Evolutionary conservation across 2,113 vertebrate species (phyloP), one percentile per base, ranked within the genome.

Genomic region (Terrapene triunguis): DNA sequence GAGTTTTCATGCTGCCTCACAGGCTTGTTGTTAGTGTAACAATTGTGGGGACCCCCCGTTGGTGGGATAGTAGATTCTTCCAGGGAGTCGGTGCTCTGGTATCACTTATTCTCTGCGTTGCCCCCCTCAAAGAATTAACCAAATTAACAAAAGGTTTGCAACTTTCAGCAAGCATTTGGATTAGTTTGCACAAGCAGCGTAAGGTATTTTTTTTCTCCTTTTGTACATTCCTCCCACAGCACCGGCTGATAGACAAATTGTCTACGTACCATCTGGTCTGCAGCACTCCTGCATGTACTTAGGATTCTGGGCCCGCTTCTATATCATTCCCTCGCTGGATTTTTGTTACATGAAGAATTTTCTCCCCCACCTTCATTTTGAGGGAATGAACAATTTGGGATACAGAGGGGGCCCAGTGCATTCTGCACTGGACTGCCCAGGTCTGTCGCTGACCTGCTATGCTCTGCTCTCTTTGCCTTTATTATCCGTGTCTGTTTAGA

Each of bases 1-100:
- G 79, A 35, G 94, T 85, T 93, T 93, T 98, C 44, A 55, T 76
- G 80, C 54, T 92, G 93, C 85, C 92, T 65, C 80, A 44, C 3
- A 14, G 84, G 65, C 76, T 6, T 1, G 0, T 55, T 35, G 57
- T 16, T 72, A 72, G 65, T 38, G 5, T 74, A 79, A 14, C 5
- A 69, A 57, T 29, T 57, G 69, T 27, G 82, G 80, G 80, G 93
- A 93, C 95, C 38, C 93, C 74, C 22, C 84, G n/a, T 85, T 84
- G 85, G 59, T 96, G 87, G 94, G 88, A 95, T 92, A 8, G 22
- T 35, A 84, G 72, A 44, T 50, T 81, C 83, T 69, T 25, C 35
- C 89, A 94, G 94, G 87, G 88, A 79, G 82, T 78, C 57, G 53
- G 57, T 80, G 44, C 35, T 86, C 79, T 80, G 84, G 29, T 38